Conservation (phyloP, 2,888 invertebrate genomes). For the Nipponacmea schrenckii region DNA sequence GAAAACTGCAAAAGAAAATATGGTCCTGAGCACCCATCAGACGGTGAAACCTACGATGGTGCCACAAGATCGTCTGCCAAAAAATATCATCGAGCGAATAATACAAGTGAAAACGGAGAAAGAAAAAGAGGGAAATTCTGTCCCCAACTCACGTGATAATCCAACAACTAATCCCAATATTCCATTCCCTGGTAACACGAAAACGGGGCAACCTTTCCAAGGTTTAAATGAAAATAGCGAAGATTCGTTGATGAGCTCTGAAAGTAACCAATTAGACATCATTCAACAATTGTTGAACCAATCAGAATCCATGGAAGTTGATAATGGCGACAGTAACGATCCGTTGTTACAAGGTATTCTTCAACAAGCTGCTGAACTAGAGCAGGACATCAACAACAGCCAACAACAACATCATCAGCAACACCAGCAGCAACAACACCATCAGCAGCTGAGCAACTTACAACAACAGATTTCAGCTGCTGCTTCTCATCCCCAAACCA, state of each 20-base stretch:
- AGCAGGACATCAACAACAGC: conserved; percentile 45
- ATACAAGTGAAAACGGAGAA: conserved; percentile 25
- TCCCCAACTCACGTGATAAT: conserved; percentile 43
- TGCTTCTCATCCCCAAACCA: conserved; percentile 4
- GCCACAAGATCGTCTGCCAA: conserved; percentile 73
- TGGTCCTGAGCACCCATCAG: conserved; percentile 53
- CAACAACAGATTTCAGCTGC: neutral
- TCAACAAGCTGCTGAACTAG: conserved; percentile 84
- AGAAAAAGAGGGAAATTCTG: conserved; percentile 25
- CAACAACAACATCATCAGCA: conserved; percentile 23
- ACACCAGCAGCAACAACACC: conserved; percentile 19
- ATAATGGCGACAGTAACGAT: conserved; percentile 45
- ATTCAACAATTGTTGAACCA: conserved; percentile 40
- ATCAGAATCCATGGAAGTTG: conserved; percentile 37
- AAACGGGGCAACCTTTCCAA: conserved; percentile 10
- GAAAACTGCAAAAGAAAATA: conserved; percentile 47
- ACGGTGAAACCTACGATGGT: conserved; percentile 50
- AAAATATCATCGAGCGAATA: conserved; percentile 53
- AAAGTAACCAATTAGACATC: conserved; percentile 27
- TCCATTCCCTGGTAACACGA: conserved; percentile 47
- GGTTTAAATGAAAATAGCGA: conserved; percentile 14
- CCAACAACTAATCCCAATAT: conserved; percentile 40
- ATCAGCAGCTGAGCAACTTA: conserved; percentile 7
- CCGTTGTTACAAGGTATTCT: conserved; percentile 82
- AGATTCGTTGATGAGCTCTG: conserved; percentile 20